Conservation (phyloP, 2,113 vertebrate species). For the Spea multiplicata region DNA sequence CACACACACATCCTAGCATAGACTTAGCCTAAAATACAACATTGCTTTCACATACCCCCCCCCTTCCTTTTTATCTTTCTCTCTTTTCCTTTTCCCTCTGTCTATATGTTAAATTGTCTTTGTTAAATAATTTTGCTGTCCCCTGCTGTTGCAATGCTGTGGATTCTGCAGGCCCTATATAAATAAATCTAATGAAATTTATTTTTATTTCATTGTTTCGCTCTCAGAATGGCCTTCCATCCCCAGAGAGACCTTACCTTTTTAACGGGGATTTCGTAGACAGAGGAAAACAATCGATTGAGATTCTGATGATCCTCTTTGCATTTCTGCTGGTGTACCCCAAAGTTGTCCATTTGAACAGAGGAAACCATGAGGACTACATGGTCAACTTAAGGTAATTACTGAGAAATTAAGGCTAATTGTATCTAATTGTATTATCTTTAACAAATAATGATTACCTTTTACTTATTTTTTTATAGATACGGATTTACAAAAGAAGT, state of each 20-base stretch:
- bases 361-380: slow-evolving; percentile 91
- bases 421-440: background rate
- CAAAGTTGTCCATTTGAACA: slow-evolving; percentile 83
- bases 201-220: background rate
- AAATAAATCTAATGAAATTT: background rate
- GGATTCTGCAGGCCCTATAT: no score
- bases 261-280: slow-evolving; percentile 96
- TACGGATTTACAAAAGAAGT: slow-evolving; percentile 92
- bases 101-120: no score
- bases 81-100: no score
- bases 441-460: background rate
- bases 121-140: no score
- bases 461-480: slow-evolving; percentile 62
- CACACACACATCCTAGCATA: no score
- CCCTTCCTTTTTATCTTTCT: no score
- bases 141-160: no score
- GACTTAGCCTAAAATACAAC: no score
- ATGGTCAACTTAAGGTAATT: slow-evolving; percentile 85
- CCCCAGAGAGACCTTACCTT: slow-evolving; percentile 80
- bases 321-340: slow-evolving; percentile 88
- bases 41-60: no score
- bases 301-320: slow-evolving; percentile 86
- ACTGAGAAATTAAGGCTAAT: background rate
- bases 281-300: slow-evolving; percentile 84
- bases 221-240: slow-evolving; percentile 86